Evolutionary conservation across 2,113 vertebrate species (phyloP).

Genomic region (Pogona vitticeps): DNA sequence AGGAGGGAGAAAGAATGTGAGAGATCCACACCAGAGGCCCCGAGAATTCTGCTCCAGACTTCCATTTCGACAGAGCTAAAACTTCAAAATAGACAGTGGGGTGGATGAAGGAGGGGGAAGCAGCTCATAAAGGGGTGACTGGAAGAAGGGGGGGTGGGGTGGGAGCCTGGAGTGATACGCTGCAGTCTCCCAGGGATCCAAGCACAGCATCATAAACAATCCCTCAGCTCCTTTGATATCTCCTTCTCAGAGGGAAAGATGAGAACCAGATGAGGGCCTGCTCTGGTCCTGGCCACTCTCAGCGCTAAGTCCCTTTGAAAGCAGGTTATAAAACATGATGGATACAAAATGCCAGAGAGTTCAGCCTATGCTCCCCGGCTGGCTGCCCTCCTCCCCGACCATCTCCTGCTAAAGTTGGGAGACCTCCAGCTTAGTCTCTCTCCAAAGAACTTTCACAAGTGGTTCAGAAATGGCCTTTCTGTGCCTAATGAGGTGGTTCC

Average conservation of each 20-base stretch:
- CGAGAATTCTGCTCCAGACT: background rate
- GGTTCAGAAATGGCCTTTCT: background rate
- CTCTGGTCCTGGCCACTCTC: slow-evolving; percentile 13
- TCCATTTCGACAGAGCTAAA: background rate
- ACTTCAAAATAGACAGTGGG: background rate
- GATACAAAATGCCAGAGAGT: slow-evolving; percentile 5
- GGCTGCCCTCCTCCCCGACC: background rate
- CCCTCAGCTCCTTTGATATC: slow-evolving; percentile 26
- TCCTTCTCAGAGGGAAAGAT: background rate
- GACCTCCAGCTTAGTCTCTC: background rate
- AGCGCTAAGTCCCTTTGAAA: slow-evolving; percentile 29
- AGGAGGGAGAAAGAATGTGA: no score
- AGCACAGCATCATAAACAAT: slow-evolving; percentile 2
- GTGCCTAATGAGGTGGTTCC: background rate
- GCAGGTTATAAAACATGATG: slow-evolving; percentile 32
- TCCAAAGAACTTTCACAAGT: background rate
- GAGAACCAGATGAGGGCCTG: slow-evolving; percentile 25
- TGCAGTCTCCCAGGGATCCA: background rate
- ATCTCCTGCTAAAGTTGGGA: no score
- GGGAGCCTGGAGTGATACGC: slow-evolving; percentile 18
- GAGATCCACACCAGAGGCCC: background rate
- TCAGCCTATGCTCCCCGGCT: background rate
- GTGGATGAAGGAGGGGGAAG: background rate
- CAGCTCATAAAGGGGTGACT: slow-evolving; percentile 1
- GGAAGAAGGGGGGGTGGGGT: background rate